Base-by-base conservation (phyloP, 2,888 invertebrate genomes). In the Plagodis pulveraria region DNA sequence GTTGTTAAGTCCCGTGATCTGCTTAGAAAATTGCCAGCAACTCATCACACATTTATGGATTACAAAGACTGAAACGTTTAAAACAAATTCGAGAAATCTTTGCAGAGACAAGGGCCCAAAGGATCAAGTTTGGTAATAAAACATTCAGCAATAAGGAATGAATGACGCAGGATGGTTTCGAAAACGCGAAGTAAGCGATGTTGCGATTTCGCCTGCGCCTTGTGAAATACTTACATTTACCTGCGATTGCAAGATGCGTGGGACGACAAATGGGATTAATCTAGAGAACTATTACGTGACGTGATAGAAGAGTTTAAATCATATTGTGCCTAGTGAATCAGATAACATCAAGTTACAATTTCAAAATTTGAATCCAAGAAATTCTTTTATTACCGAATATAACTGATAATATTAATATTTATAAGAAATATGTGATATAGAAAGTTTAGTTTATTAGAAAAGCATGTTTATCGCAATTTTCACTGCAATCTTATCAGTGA, bases 121-220 rank as follows among this genome's bases (percentile, higher is more conserved):
- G 74, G 72, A 76, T 68, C 45, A 56, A 49, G 55, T 59, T 50
- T 50, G 33, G 52, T 41, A 61, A 61, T 52, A 60, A 50, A 47
- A 43, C 55, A 46, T 59, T 59, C 59, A 59, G 59, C 59, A 59
- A 59, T 66, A 83, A 80, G 84, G 84, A 86, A 86, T 80, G 83
- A 85, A 85, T 90, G 91, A 90, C 90, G 89, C 84, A 86, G 89
- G 84, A 84, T 80, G 81, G 81, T 92, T 91, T 91, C 92, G 91
- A 92, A 88, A 92, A 92, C 87, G 88, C 80, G 80, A 90, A 91
- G 89, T 91, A 89, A 88, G 84, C 88, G 83, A 89, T 83, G 89
- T 89, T 91, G 92, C 91, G 89, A 88, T 90, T 87, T 86, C 59
- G 59, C 59, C 47, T 54, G 59, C 76, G 80, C 77, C 84, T 91